Evolutionary conservation across 2,113 vertebrate species (phyloP).

Genomic region (Phaethornis superciliosus): DNA sequence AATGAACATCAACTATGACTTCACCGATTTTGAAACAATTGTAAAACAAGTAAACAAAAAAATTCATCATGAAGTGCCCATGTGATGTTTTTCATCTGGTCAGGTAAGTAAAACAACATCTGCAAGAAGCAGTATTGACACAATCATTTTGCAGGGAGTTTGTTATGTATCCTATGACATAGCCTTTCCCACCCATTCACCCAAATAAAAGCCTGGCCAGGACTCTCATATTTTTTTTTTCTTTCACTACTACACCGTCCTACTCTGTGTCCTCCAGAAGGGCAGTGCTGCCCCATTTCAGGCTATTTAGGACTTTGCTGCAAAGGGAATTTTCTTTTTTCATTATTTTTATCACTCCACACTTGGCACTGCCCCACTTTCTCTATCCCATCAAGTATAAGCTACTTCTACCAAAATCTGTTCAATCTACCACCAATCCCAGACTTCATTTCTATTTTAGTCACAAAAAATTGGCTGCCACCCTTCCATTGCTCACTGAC

Average conservation of each 20-base stretch:
- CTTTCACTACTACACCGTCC: neutral
- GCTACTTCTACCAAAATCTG: conserved; percentile 19
- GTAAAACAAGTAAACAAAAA: neutral
- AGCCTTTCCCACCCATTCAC: neutral
- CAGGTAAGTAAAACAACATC: neutral
- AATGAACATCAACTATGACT: neutral
- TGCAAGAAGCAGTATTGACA: neutral
- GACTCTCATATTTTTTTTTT: neutral
- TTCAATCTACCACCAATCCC: conserved; percentile 35
- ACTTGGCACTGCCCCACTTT: conserved; percentile 2
- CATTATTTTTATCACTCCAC: conserved; percentile 44
- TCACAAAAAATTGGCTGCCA: conserved; percentile 25
- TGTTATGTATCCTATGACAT: neutral
- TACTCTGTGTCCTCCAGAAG: conserved; percentile 1
- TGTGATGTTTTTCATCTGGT: neutral
- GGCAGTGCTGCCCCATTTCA: neutral
- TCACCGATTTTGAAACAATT: neutral
- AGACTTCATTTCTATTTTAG: conserved; percentile 53
- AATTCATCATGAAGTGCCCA: neutral
- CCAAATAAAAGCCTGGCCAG: neutral
- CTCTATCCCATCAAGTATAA: conserved; percentile 10
- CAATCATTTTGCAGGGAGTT: neutral
- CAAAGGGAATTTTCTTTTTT: conserved; percentile 31
- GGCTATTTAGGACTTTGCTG: neutral
- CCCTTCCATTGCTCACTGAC: neutral